Evolutionary conservation across 1,140 invertebrate species (phyloP), one percentile per base, ranked within the genome.

Genomic region (Drosophila watanabei): DNA sequence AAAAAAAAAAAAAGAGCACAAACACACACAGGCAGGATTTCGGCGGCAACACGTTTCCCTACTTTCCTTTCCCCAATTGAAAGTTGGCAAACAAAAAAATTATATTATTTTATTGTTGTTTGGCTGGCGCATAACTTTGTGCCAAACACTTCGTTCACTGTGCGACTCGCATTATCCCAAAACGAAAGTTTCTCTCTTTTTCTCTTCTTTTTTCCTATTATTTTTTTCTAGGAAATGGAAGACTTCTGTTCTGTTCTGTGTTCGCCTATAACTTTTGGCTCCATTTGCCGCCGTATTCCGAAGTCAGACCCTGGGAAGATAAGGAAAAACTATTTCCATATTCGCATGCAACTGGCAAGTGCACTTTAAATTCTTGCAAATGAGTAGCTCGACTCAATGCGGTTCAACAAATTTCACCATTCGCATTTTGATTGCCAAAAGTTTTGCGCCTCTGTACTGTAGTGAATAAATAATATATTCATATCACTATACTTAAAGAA

Each of bases 301-400:
- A 28, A 49, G 46, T 51, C 28, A 43, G 63, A 46, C 24, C 43
- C 56, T 5, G 28, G 45, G 28, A 57, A 89, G 84, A 88, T 88
- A 88, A 88, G 84, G 45, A 78, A 76, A n/a, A 79, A 88, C 58
- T 88, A 83, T 87, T 80, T 63, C n/a, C 69, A 78, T 61, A 71
- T 75, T 68, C 84, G 32, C 66, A 80, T 84, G 81, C 80, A 89
- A 76, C 81, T 90, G 66, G 64, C 78, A 92, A 92, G 90, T 92
- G 90, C 84, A 92, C 86, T 92, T 92, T 92, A 92, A 92, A 92
- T 92, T 92, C 90, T 92, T 90, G 83, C 90, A 92, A 92, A 92
- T 92, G 90, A 90, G 80, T 85, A 54, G 66, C 76, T 65, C 75
- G 58, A 41, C 65, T 84, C 59, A 75, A 62, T 82, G 65, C 79